phyloP scores from a whole-genome alignment of 2,888 invertebrate genomes.

The Gari tellinella region DNA sequence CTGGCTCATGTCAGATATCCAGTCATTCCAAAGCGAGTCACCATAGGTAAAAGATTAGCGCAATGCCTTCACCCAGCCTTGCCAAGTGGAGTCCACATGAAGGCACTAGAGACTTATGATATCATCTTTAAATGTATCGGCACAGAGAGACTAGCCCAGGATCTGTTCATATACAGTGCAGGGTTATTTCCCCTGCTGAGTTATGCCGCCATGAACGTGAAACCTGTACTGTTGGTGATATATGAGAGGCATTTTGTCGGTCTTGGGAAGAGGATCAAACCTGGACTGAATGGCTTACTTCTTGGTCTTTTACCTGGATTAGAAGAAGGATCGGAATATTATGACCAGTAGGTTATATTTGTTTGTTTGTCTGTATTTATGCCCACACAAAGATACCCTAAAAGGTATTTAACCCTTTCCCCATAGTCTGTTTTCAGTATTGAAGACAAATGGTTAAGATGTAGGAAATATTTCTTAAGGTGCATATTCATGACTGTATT shows the following conservation, averaged over 20 bases:
- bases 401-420: too few relatives aligned
- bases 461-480: too few relatives aligned
- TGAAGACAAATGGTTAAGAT: too few relatives aligned
- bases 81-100: constrained; percentile 95
- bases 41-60: constrained; percentile 94
- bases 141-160: constrained; percentile 90
- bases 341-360: constrained; percentile 87
- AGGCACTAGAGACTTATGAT: constrained; percentile 95
- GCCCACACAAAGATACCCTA: too few relatives aligned
- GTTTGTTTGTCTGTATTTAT: neutral
- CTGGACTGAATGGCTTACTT: constrained; percentile 94
- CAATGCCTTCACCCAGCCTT: constrained; percentile 97
- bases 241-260: constrained; percentile 95
- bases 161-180: constrained; percentile 91
- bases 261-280: constrained; percentile 90
- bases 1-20: constrained; percentile 92
- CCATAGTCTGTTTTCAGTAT: too few relatives aligned
- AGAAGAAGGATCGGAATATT: constrained; percentile 93
- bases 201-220: constrained; percentile 95
- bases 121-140: constrained; percentile 95
- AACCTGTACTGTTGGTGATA: constrained; percentile 91
- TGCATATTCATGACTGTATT: too few relatives aligned
- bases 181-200: constrained; percentile 95
- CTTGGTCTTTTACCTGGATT: constrained; percentile 94
- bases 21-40: constrained; percentile 93